Base-by-base conservation (phyloP, 2,888 invertebrate species). In the Galeruca laticollis region DNA sequence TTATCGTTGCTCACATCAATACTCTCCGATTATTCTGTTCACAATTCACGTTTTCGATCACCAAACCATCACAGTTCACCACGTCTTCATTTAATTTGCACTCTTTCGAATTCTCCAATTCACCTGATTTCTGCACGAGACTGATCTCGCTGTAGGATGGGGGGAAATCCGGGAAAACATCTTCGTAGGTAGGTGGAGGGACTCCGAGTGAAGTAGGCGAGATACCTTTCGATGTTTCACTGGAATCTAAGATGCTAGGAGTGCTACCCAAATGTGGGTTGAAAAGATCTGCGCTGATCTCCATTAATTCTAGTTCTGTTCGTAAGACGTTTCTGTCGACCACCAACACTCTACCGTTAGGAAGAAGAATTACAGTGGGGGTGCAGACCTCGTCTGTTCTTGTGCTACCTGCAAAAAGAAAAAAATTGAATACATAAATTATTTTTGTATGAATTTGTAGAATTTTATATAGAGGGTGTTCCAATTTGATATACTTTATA, bases 321-420 rank as follows among this genome's bases (percentile, higher is more conserved):
- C 49, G 86, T 74, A 88, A 87, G 60, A 88, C 86, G n/a, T 86
- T 85, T 49, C 88, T 85, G 76, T 88, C 88, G 18, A 88, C 88
- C 33, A 88, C 88, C 54, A 88, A 83, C 88, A 88, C 88, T 73
- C 88, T 82, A 4, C 88, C 88, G 76, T 88, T 87, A 0, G 88
- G 88, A 21, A 88, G 81, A 6, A 88, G 85, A 71, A 88, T 88
- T 78, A 88, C 87, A 70, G 88, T 88, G 49, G 88, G 88, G 40
- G 88, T 87, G 47, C 86, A 83, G 43, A 86, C 84, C 80, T 85
- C 84, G 61, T 85, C 81, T 70, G 75, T 72, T 69, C 78, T 40
- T 70, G 76, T 75, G 69, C 77, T 79, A 75, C 68, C 78, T 79
- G 76, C 1, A 70, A 70, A 13, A 11, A 31, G 13, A 52, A 51